Evolutionary conservation across 53 echinoderm and acorn worm genomes (phyloP), one percentile per base, ranked within the genome.

Genomic region (Pentamera pediparva): DNA sequence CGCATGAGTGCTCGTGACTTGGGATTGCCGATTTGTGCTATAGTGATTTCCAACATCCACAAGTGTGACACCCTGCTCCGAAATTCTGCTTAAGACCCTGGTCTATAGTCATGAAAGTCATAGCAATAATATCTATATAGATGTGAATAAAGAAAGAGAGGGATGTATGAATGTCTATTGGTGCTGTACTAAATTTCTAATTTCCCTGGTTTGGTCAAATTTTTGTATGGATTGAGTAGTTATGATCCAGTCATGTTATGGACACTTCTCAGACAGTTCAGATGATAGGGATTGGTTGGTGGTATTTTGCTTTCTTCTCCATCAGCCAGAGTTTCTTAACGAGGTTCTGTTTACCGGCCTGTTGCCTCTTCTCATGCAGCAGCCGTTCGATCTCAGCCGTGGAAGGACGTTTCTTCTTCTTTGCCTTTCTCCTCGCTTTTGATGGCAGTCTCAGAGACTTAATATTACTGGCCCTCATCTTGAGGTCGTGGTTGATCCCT

Each of bases 391-490:
- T 31, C 13, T 67, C 67, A 25, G 67, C 43, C 17, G 67, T 39
- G 13, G 67, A 12, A 4, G 67, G 67, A 26, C 67, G 67, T n/a
- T n/a, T n/a, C 43, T 67, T 67, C 40, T 67, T 67, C 67, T 43
- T 67, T 27, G 41, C 67, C 45, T 67, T 67, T 26, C 40, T 67
- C 27, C 45, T 67, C 67, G 85, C 60, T 39, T 36, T 86, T 28
- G 75, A 78, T 19, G 92, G 89, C 33, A 77, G 83, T 69, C 83
- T 86, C 70, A 86, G 38, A 0, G 51, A 61, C 33, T 75, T 80
- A 32, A 92, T 77, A 59, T 64, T 58, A 55, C 54, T 43, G 4
- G 73, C 86, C 74, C 74, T 74, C 35, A 82, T 51, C 72, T 27
- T 67, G 39, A 90, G 53, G 4, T 18, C 9, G 1, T 63, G 49